Evolutionary conservation across 2,888 invertebrate genomes (phyloP).

Genomic region (Carterocephalus palaemon): DNA sequence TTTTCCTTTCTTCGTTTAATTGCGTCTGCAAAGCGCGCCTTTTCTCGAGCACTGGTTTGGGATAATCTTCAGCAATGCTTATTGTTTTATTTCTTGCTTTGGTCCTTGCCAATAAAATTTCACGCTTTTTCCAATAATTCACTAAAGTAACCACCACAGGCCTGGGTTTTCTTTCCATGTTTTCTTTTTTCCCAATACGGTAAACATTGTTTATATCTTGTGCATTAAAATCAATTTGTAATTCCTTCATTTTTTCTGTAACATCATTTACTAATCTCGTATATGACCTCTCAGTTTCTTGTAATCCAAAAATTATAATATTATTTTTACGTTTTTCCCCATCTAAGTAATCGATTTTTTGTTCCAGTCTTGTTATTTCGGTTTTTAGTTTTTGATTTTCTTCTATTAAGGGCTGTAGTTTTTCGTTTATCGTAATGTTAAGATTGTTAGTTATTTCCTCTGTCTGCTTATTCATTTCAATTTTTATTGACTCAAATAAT

Average conservation of each 20-base stretch:
- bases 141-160: not conserved
- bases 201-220: not conserved
- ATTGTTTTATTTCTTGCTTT: not conserved
- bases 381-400: no score
- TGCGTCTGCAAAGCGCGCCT: not conserved
- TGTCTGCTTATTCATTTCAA: no score
- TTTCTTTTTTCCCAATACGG: not conserved
- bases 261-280: not conserved
- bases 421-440: no score
- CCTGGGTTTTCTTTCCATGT: not conserved
- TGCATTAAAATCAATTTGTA: not conserved
- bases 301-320: not conserved
- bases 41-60: not conserved
- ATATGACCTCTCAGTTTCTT: constrained; percentile 8
- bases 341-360: no score
- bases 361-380: no score
- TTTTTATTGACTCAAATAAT: no score
- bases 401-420: no score
- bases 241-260: not conserved
- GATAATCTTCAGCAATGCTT: not conserved
- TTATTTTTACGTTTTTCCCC: no score
- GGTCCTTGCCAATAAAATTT: not conserved
- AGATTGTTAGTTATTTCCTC: no score
- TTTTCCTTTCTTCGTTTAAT: not conserved
- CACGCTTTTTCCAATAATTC: not conserved